Base-by-base conservation (phyloP, 2,797 vertebrate species). In the Sebastiscus albofasciatus region DNA sequence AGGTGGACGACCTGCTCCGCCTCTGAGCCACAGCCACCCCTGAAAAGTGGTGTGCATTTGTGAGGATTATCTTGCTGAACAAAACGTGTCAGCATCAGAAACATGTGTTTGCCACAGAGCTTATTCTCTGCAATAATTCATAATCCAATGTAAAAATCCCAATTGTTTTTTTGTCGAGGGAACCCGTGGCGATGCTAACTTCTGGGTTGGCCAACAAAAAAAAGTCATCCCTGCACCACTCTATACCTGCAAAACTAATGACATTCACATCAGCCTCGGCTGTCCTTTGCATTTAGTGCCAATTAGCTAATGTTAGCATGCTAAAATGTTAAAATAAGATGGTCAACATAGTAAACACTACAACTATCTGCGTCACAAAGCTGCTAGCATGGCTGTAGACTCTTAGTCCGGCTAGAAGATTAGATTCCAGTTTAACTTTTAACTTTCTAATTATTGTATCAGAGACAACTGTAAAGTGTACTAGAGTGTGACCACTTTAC, bases 1-100 rank as follows among this genome's bases (percentile, higher is more conserved):
- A 18, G 42, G 16, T 46, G 42, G 16, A 46, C 3, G 16, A 46
- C 16, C 16, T 46, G 0, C 42, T 46, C 0, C 0, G 8, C 42
- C 42, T 46, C 42, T 18, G 42, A 46, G 1, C 42, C 6, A 46
- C 16, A 4, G 42, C 16, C 16, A 16, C 16, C 16, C 42, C 42
- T 46, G 16, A 46, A 18, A 46, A 0, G 42, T 18, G 16, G 1
- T 46, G 42, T 46, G 16, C 42, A 46, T 46, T 46, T 46, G 16
- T 46, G 16, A 16, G 16, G 42, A 18, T 46, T 46, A 46, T 46
- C 42, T 46, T 46, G 42, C 16, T 46, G 1, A 46, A 46, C 16
- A 46, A 46, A 46, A 46, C 16, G 0, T 46, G 42, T 18, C 6
- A 8, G 42, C 42, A 46, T 46, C 42, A 46, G 42, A 18, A 46